Evolutionary conservation across 1,140 invertebrate genomes (phyloP).

Genomic region (Drosophila jambulina): DNA sequence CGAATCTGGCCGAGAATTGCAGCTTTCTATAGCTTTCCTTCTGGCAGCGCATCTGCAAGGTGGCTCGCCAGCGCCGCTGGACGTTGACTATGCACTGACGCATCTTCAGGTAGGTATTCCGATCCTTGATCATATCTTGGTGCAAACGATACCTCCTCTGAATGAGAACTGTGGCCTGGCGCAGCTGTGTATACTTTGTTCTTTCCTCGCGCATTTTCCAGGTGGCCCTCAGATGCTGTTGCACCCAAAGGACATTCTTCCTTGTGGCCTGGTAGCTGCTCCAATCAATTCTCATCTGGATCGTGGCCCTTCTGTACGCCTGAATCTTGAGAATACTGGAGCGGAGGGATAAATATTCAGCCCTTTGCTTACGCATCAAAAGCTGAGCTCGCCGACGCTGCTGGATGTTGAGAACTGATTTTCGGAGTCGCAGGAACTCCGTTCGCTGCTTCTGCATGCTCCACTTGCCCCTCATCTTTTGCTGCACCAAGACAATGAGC

Average conservation of each 20-base stretch:
- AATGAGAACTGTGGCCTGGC: slow-evolving; percentile 47
- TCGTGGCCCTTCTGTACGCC: slow-evolving; percentile 85
- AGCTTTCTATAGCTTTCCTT: slow-evolving; percentile 21
- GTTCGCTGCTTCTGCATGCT: slow-evolving; percentile 35
- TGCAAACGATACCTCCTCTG: slow-evolving; percentile 72
- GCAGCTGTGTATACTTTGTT: slow-evolving; percentile 14
- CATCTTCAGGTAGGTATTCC: slow-evolving; percentile 54
- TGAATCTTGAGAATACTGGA: slow-evolving; percentile 64
- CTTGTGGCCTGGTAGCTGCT: slow-evolving; percentile 38
- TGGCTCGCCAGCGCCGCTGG: slow-evolving; percentile 60
- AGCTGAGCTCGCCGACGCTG: slow-evolving; percentile 85
- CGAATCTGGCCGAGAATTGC: background rate
- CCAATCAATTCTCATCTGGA: slow-evolving; percentile 40
- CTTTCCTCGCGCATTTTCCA: slow-evolving; percentile 25
- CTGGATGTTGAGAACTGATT: slow-evolving; percentile 84
- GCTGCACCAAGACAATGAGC: slow-evolving; percentile 54
- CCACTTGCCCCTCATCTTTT: slow-evolving; percentile 70
- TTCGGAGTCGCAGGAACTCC: slow-evolving; percentile 63
- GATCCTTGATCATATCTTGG: slow-evolving; percentile 40
- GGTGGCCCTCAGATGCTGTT: slow-evolving; percentile 31
- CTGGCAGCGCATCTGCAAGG: slow-evolving; percentile 20
- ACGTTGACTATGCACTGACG: slow-evolving; percentile 39
- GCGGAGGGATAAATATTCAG: slow-evolving; percentile 57
- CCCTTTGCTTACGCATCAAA: slow-evolving; percentile 22
- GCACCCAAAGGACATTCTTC: slow-evolving; percentile 13